Conservation (phyloP, 2,888 invertebrate genomes). For the Hydrotaea cyrtoneurina region DNA sequence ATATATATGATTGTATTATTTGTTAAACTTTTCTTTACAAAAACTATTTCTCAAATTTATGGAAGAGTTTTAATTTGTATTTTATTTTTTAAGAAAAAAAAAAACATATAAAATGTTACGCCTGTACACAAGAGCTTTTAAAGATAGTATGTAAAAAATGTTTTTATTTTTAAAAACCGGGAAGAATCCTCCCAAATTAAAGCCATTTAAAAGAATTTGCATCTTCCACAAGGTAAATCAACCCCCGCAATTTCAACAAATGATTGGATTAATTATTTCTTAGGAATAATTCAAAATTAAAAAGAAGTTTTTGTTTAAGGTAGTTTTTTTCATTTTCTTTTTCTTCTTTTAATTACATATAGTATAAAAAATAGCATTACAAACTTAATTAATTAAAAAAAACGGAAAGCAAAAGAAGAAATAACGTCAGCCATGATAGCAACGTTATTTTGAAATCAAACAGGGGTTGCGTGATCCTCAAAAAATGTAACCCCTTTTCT, state of each 20-base stretch:
- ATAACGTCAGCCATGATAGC: neutral
- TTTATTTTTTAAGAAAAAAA: conserved; percentile 4
- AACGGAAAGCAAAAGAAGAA: conserved; percentile 54
- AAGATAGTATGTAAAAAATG: conserved; percentile 14
- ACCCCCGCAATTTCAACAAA: neutral
- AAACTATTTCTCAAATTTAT: conserved; percentile 33
- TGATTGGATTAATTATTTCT: neutral
- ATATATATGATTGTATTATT: conserved; percentile 33
- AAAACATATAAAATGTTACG: conserved; percentile 11
- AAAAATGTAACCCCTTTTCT: conserved; percentile 14
- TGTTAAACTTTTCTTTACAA: conserved; percentile 23
- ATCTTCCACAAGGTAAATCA: conserved; percentile 3
- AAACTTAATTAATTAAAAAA: conserved; percentile 41
- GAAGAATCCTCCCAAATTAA: conserved; percentile 8
- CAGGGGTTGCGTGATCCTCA: neutral
- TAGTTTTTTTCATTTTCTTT: conserved; percentile 20
- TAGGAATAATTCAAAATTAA: conserved; percentile 13
- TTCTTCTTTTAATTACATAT: conserved; percentile 24
- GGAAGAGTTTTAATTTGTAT: conserved; percentile 13
- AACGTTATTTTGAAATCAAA: conserved; percentile 7
- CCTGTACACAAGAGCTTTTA: conserved; percentile 20
- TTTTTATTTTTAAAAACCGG: neutral
- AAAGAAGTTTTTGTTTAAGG: conserved; percentile 3
- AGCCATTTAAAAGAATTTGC: conserved; percentile 23
- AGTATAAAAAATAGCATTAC: conserved; percentile 39